Percentiles rank a stretch among this genome's conserved stretches.
Conservation (phyloP, 2,113 vertebrate species). For the Oreotrochilus melanogaster region DNA sequence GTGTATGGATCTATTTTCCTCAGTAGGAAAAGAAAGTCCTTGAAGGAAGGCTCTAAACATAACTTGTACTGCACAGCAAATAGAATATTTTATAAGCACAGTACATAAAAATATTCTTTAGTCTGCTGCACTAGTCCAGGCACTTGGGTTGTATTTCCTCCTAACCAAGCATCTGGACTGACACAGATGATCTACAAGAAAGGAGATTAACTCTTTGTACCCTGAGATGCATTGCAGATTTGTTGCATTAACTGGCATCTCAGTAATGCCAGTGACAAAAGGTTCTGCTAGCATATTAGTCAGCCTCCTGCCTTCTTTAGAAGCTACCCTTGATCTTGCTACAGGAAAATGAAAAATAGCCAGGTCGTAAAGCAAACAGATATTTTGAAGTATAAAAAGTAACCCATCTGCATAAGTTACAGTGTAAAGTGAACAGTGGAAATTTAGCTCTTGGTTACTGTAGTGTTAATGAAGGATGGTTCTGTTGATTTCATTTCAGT, state of each 20-base stretch:
- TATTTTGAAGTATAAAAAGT: neutral
- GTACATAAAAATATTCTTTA: slow-evolving; percentile 54
- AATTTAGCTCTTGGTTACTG: neutral
- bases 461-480: slow-evolving; percentile 17
- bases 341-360: neutral
- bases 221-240: slow-evolving; percentile 23
- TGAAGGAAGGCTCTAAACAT: slow-evolving; percentile 27
- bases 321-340: neutral
- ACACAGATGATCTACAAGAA: slow-evolving; percentile 51
- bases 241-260: slow-evolving; percentile 15
- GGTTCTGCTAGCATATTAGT: neutral
- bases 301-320: neutral
- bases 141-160: slow-evolving; percentile 56
- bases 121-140: slow-evolving; percentile 19
- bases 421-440: neutral
- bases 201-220: slow-evolving; percentile 56
- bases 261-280: neutral
- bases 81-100: slow-evolving; percentile 58
- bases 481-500: slow-evolving; percentile 44
- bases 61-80: slow-evolving; percentile 17
- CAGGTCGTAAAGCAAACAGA: neutral
- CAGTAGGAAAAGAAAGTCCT: slow-evolving; percentile 25
- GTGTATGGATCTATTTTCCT: slow-evolving; percentile 41
- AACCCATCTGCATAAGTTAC: neutral
- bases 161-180: slow-evolving; percentile 58